Evolutionary conservation across 1,140 invertebrate genomes (phyloP), one percentile per base, ranked within the genome.

Genomic region (Lasaia peninsularis): DNA sequence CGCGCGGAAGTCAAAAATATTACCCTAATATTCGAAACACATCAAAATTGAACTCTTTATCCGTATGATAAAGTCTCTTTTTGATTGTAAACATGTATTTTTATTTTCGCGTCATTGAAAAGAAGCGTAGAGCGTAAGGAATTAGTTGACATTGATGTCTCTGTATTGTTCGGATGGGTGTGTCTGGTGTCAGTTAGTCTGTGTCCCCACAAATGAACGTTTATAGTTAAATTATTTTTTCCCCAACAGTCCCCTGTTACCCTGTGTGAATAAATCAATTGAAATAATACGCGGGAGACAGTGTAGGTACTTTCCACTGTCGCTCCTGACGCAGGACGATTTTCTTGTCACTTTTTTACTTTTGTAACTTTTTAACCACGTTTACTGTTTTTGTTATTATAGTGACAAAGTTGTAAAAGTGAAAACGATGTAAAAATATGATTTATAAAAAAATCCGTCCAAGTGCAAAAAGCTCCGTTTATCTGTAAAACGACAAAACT

Each of bases 61-160:
- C 0, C 0, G 34, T 54, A 35, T 5, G 5, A 54, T 66, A 50
- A 63, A 34, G 63, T 57, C 58, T 12, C 28, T 24, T 49, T 61
- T 64, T 10, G 18, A 1, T 0, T 53, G 28, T 14, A 34, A 14
- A 44, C 33, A 55, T 54, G 33, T 52, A 10, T 28, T 65, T 75
- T 69, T 71, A 72, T 73, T 71, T 65, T 62, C 52, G 65, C 60
- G 54, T 58, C 60, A 60, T 74, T 76, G 64, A 78, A 78, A 72
- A 67, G 73, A 72, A 67, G 75, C 72, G 75, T 61, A 64, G 63
- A 76, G 72, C 80, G 80, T 82, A 78, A 78, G 78, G 67, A 86
- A 84, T 86, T 80, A 82, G 76, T 69, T 69, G 65, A 63, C 80
- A 86, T 79, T 86, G 74, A 84, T 73, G 73, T 71, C 63, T 52